Base-by-base conservation (phyloP, 1,140 invertebrate genomes). In the Papilio polytes region DNA sequence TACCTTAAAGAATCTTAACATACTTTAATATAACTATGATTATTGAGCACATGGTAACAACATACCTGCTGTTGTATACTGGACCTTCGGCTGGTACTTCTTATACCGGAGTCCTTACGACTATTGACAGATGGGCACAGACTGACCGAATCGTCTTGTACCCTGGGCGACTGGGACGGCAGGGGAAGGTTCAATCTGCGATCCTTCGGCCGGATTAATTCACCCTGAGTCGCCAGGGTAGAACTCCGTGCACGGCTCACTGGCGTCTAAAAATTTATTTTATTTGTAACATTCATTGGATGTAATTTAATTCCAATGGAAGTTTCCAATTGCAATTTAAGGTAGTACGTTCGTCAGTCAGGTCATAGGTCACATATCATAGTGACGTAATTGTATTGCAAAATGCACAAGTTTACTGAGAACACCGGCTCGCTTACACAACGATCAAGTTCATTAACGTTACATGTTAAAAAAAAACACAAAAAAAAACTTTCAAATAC, bases 21-120 rank as follows among this genome's bases (percentile, higher is more conserved):
- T n/a, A 8, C n/a, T n/a, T n/a, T 56, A 56, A 56, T 56, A 48
- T 48, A 48, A 48, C 13, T 20, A 70, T 70, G 26, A 31, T 63
- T 13, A 7, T 70, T 70, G 12, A 15, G 7, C 22, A 66, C n/a
- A 66, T 22, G 12, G 9, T 26, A 1, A 63, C 10, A 41, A 41
- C 59, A 13, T 83, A 98, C 97, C 96, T 98, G 97, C 84, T 97
- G 97, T 86, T 98, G 97, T 88, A 98, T 98, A 88, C 97, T 98
- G 84, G 97, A 98, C 80, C 97, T 95, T 1, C 97, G 95, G 84
- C 97, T 98, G 70, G 97, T 98, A 89, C 98, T 98, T 82, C 97
- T 96, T 80, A 98, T 98, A 6, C 98, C 98, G 0, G 98, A 98
- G 93, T 98, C 98, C 95, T 98, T 98, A 80, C 98, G 96, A 84